These are phyloP conservation scores for Eulemur albifrons DNA, from an alignment of 2,797 vertebrate genomes.

Conservation along the genomic window DNA sequence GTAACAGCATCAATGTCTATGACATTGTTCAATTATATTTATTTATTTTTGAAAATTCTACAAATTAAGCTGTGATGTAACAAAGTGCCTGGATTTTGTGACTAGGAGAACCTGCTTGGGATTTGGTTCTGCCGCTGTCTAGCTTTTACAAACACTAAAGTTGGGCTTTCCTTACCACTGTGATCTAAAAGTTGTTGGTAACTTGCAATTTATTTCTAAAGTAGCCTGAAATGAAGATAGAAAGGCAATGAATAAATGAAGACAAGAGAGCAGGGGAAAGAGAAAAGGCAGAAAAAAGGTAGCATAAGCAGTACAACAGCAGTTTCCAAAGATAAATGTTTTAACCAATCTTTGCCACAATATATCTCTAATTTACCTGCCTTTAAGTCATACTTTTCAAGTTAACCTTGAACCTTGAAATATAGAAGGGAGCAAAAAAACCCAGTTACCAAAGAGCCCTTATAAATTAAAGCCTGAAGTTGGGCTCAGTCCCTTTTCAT, in stretches of 20 bases:
- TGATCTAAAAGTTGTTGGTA: not conserved
- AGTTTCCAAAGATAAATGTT: not conserved
- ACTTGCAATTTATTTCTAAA: not conserved
- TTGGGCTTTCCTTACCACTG: not conserved
- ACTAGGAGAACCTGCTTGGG: not conserved
- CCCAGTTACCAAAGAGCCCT: slow-evolving; percentile 32
- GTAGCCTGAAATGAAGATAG: not conserved
- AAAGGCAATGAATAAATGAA: not conserved
- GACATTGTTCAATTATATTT: not conserved
- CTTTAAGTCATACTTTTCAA: not conserved
- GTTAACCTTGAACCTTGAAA: slow-evolving; percentile 57
- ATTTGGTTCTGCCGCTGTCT: slow-evolving; percentile 47
- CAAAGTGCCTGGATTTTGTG: not conserved
- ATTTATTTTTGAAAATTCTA: not conserved
- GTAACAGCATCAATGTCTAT: not conserved
- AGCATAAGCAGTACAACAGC: not conserved
- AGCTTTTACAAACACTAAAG: slow-evolving; percentile 26
- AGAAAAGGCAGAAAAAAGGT: not conserved
- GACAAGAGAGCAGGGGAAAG: not conserved
- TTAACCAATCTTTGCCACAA: not conserved
- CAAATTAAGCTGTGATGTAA: not conserved
- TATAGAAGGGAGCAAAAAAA: not conserved
- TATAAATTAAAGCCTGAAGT: slow-evolving; percentile 64
- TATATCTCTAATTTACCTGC: not conserved
- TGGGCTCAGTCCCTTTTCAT: slow-evolving; percentile 53